A percentile compares a stretch with the other conserved stretches of the same genome.
Conservation (phyloP, 2,113 vertebrate genomes). For the Oncorhynchus mykiss region DNA sequence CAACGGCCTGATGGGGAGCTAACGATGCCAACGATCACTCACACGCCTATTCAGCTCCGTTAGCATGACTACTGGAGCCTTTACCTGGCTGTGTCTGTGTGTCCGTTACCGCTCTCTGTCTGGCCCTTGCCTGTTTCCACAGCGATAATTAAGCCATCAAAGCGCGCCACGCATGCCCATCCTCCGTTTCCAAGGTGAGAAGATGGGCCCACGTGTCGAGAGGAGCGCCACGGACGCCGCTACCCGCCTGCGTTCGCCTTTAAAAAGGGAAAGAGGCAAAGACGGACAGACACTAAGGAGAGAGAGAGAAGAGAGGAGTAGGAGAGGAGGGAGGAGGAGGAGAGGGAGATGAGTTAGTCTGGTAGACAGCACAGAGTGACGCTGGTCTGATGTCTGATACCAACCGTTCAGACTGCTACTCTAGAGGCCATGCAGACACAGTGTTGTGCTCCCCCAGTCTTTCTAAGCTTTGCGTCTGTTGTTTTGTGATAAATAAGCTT, state of each 20-base stretch:
- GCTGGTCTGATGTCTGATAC: constrained; percentile 47
- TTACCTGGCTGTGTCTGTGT: constrained; percentile 22
- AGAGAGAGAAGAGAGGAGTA: not conserved
- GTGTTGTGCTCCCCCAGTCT: too few species aligned
- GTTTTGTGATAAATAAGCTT: too few species aligned
- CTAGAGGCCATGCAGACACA: not conserved
- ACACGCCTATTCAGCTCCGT: constrained; percentile 57
- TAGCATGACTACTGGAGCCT: constrained; percentile 55
- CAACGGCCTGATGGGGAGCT: not conserved
- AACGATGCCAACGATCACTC: constrained; percentile 59
- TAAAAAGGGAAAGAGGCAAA: constrained; percentile 63
- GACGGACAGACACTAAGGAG: constrained; percentile 37
- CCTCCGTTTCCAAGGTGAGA: constrained; percentile 72
- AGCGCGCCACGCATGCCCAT: constrained; percentile 67
- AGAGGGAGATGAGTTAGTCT: constrained; percentile 5
- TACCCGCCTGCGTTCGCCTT: constrained; percentile 59
- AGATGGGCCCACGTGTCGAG: constrained; percentile 66
- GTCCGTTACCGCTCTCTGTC: not conserved
- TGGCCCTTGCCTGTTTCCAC: constrained; percentile 64
- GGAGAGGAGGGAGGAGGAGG: not conserved
- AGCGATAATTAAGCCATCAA: constrained; percentile 78
- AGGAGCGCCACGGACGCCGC: constrained; percentile 56
- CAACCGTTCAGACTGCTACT: constrained; percentile 13
- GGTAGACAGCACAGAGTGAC: constrained; percentile 57
- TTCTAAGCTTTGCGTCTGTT: too few species aligned